These are phyloP conservation scores for Taeniopygia guttata DNA, from an alignment of 2,797 vertebrate species.

Conservation along the genomic window DNA sequence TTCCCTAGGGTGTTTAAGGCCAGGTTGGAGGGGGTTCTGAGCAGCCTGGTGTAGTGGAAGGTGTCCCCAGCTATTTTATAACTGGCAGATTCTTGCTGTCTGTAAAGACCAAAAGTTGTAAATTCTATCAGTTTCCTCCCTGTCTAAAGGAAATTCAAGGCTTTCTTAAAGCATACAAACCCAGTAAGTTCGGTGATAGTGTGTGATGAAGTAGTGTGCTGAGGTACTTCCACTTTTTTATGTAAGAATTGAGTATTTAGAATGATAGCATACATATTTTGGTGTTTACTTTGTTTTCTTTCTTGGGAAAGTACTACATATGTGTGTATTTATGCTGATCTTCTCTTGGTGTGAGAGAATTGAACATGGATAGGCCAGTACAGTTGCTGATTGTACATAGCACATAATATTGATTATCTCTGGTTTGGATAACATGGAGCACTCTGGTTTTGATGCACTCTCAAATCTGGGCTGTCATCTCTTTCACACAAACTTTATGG, in stretches of 20 bases:
- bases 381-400: rapidly evolving
- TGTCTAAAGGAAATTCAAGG: background rate
- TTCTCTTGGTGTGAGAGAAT: background rate
- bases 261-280: background rate
- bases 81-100: background rate
- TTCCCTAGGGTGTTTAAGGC: background rate
- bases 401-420: background rate
- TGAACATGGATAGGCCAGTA: background rate
- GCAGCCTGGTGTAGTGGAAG: background rate
- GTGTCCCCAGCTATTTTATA: background rate
- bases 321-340: background rate
- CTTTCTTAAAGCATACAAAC: background rate
- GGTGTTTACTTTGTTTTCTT: background rate
- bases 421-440: background rate
- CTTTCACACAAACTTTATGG: background rate
- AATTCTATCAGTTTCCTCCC: background rate
- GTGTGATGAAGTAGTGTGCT: background rate
- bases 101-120: background rate
- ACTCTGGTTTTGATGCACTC: background rate
- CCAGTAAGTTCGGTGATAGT: background rate
- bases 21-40: background rate
- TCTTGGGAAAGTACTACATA: background rate
- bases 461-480: background rate
- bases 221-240: background rate
- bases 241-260: background rate